phyloP scores from a whole-genome alignment of 2,113 vertebrate species.

The Hippoglossus stenolepis region DNA sequence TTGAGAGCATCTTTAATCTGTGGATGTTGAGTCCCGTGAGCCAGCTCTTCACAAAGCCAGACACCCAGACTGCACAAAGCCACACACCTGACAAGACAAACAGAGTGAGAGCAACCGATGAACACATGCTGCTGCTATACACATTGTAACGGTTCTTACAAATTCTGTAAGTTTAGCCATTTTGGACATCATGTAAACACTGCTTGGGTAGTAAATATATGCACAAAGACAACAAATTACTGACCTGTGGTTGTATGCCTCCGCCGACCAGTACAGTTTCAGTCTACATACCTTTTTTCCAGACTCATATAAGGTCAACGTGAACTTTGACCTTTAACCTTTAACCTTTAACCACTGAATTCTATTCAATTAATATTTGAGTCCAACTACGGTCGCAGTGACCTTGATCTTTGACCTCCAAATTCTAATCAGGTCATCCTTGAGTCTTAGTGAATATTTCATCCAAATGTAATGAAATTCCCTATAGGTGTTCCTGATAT shows the following conservation, averaged over 20 bases:
- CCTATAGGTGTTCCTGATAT: no score
- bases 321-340: no score
- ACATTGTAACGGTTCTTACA: background rate
- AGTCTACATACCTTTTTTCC: no score
- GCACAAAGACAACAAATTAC: background rate
- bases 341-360: no score
- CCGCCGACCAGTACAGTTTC: no score
- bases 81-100: slow-evolving; percentile 87
- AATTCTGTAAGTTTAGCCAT: background rate
- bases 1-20: slow-evolving; percentile 98
- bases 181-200: background rate
- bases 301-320: no score
- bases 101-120: background rate
- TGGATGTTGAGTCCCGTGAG: slow-evolving; percentile 92
- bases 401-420: background rate
- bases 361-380: no score
- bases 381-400: background rate
- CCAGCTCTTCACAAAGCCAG: slow-evolving; percentile 97
- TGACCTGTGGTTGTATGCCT: no score
- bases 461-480: no score
- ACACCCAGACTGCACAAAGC: slow-evolving; percentile 97
- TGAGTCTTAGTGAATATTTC: no score
- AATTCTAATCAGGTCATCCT: no score
- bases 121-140: slow-evolving; percentile 24
- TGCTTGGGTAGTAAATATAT: no score